These are phyloP conservation scores for Lepidotrigona ventralis DNA, from an alignment of 1,140 invertebrate species.

Conservation along the genomic window DNA sequence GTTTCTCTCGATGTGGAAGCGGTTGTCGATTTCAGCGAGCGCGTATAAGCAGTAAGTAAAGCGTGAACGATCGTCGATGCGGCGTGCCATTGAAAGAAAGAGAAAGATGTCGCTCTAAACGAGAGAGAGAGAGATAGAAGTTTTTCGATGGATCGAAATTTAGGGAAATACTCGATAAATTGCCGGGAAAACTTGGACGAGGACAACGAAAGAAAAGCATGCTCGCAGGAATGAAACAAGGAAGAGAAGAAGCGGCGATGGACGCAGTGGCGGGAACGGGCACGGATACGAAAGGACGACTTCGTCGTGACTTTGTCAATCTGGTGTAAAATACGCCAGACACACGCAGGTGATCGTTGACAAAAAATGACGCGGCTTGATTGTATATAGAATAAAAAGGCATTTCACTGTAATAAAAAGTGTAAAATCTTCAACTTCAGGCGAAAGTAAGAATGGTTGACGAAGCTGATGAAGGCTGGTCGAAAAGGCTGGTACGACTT, in stretches of 20 bases:
- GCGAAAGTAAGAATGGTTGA: background rate
- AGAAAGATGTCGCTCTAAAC: background rate
- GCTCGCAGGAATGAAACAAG: no score
- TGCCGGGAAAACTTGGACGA: no score
- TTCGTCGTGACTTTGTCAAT: background rate
- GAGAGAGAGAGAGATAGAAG: no score
- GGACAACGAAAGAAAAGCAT: no score
- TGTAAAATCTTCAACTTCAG: background rate
- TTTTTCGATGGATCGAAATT: background rate
- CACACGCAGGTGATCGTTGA: background rate
- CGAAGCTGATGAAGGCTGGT: background rate
- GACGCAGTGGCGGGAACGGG: background rate
- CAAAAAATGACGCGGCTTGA: background rate
- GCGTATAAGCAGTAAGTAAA: no score
- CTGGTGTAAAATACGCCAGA: background rate
- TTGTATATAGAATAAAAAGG: no score
- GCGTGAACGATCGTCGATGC: background rate
- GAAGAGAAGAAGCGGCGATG: background rate
- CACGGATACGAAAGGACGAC: background rate
- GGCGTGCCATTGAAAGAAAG: background rate
- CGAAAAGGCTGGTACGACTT: background rate
- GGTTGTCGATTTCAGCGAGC: background rate
- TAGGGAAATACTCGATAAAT: background rate
- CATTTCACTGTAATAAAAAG: no score
- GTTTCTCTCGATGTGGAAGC: background rate